These are phyloP conservation scores for Plecturocebus donacophilus DNA, from an alignment of 2,113 vertebrate species.

Conservation along the genomic window DNA sequence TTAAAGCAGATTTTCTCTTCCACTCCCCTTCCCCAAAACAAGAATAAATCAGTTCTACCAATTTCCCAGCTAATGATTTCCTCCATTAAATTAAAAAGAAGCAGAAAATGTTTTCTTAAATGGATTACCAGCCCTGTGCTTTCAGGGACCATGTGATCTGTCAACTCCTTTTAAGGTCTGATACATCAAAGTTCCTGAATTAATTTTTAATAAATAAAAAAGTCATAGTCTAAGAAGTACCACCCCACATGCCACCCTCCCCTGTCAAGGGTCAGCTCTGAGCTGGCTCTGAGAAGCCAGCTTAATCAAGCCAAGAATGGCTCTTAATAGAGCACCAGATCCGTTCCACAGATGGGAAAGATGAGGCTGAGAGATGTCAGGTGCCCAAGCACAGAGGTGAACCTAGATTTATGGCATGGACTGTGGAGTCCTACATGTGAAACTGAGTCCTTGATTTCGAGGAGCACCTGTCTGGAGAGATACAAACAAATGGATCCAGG, in stretches of 20 bases:
- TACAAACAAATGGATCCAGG: background rate
- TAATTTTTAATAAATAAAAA: slow-evolving; percentile 71
- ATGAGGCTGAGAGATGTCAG: background rate
- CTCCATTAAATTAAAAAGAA: slow-evolving; percentile 81
- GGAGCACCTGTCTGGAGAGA: background rate
- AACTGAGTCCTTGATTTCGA: background rate
- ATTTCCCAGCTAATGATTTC: slow-evolving; percentile 82
- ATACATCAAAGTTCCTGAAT: slow-evolving; percentile 57
- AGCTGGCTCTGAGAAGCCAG: background rate
- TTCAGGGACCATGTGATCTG: slow-evolving; percentile 62
- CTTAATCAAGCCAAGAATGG: fast-evolving
- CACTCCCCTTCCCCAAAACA: slow-evolving; percentile 66
- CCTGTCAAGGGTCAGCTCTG: background rate
- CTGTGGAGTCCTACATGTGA: fast-evolving
- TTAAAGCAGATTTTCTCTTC: slow-evolving; percentile 60
- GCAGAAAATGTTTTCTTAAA: slow-evolving; percentile 77
- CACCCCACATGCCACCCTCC: background rate
- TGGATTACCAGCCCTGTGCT: slow-evolving; percentile 74
- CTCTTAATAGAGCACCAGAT: background rate
- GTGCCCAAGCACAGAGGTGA: background rate
- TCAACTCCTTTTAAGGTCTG: slow-evolving; percentile 44
- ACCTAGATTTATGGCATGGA: fast-evolving
- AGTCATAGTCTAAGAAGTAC: background rate
- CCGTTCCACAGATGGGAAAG: background rate
- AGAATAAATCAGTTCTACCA: slow-evolving; percentile 73